Evolutionary conservation across 1,140 invertebrate species (phyloP), one percentile per base, ranked within the genome.

Genomic region (Cotesia glomerata): DNA sequence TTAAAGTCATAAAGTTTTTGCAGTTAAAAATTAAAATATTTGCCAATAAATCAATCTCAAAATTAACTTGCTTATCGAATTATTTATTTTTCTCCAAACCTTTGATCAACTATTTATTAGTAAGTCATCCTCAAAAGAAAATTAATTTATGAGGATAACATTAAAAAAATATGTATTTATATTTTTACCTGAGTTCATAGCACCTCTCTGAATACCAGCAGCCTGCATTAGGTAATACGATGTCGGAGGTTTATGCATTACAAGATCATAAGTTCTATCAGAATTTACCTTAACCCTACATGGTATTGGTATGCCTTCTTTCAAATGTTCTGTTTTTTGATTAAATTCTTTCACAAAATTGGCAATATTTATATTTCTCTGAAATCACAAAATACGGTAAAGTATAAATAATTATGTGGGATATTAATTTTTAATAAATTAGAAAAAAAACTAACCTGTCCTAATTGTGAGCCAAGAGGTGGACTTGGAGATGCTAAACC

Each of bases 291-390:
- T 89, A 8, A 98, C 90, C 78, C 92, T 89, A 71, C 91, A 92
- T 1, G 97, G 97, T 62, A 99, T 78, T 8, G 97, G 97, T 74
- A 98, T 93, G 16, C 98, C 98, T 84, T 93, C 92, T 84, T 97
- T 99, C 26, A 97, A 94, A 78, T 98, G 90, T 70, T 93, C 94
- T 1, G 98, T 99, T 82, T 90, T 92, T 79, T 95, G 93, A 88
- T 99, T 99, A 78, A 99, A 99, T 77, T 99, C 98, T 88, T 99
- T 99, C 81, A 96, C 97, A 88, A 99, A 99, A 62, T 92, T 91
- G 61, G 94, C 93, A 79, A 99, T 98, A 82, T 99, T 99, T 36
- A 99, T 92, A 56, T 96, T 95, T 81, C 96, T 91, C 95, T 98
- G 82, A 14, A 85, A 88, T 83, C 66, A 79, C 61, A 73, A 52